Evolutionary conservation across 2,888 invertebrate genomes (phyloP).

Genomic region (Desoria tigrina): DNA sequence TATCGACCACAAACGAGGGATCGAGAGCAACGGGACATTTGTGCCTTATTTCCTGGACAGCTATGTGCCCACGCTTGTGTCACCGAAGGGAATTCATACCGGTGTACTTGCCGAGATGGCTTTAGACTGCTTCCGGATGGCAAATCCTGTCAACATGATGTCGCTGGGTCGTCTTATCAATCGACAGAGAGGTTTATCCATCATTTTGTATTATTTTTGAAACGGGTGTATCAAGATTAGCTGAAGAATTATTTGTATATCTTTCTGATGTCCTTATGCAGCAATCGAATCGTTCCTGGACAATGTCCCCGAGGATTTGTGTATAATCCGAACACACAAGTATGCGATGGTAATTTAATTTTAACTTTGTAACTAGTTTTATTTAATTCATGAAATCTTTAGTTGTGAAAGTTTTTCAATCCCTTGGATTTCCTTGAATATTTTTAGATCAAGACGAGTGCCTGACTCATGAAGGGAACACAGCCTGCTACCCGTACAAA

Average conservation of each 20-base stretch:
- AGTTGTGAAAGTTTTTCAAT: too few relatives aligned
- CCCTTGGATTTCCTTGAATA: too few relatives aligned
- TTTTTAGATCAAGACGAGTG: constrained; percentile 77
- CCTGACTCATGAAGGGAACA: constrained; percentile 60
- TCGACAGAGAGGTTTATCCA: constrained; percentile 5
- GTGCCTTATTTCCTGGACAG: constrained; percentile 62
- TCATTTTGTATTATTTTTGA: too few relatives aligned
- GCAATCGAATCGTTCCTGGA: constrained; percentile 20
- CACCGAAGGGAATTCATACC: constrained; percentile 70
- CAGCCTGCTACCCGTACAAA: constrained; percentile 59
- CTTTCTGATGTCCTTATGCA: not conserved
- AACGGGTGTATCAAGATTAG: too few relatives aligned
- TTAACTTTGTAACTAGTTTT: not conserved
- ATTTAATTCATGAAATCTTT: too few relatives aligned
- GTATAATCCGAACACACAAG: constrained; percentile 53
- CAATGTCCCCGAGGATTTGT: constrained; percentile 55
- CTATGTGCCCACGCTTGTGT: constrained; percentile 78
- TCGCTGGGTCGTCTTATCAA: not conserved
- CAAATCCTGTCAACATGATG: constrained; percentile 63
- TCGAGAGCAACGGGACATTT: constrained; percentile 60
- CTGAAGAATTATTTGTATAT: too few relatives aligned
- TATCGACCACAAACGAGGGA: constrained; percentile 1
- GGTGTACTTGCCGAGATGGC: constrained; percentile 70
- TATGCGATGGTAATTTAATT: constrained; percentile 53
- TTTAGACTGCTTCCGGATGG: constrained; percentile 70